phyloP scores from a whole-genome alignment of 92 coral and sea anemone species.

The Epizoanthus ramosus region DNA sequence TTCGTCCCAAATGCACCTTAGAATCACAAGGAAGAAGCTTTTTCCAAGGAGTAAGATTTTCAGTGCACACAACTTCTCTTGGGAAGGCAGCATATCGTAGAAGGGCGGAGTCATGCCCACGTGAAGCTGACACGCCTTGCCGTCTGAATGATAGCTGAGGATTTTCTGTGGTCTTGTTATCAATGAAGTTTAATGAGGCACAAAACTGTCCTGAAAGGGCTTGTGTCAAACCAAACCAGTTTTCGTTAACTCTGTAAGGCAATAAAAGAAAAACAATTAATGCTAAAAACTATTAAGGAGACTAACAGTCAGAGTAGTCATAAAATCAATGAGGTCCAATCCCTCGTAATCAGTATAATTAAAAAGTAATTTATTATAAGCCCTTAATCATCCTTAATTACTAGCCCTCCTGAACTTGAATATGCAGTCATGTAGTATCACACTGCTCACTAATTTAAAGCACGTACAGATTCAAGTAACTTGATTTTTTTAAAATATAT shows the following conservation, averaged over 20 bases:
- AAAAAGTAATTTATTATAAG: too few species aligned
- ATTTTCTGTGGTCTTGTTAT: constrained; percentile 82
- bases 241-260: constrained; percentile 76
- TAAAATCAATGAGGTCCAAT: too few species aligned
- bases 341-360: too few species aligned
- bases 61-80: constrained; percentile 94
- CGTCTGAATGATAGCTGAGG: constrained; percentile 89
- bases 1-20: constrained; percentile 63
- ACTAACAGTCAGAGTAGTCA: too few species aligned
- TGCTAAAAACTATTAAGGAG: too few species aligned
- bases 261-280: neutral
- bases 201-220: constrained; percentile 97
- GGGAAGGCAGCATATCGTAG: constrained; percentile 91
- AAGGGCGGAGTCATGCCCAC: constrained; percentile 58
- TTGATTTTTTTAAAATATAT: too few species aligned
- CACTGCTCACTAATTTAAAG: too few species aligned
- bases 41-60: constrained; percentile 98
- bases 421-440: too few species aligned
- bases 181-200: constrained; percentile 96
- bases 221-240: constrained; percentile 94
- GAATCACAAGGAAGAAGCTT: constrained; percentile 98
- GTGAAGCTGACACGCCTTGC: constrained; percentile 74
- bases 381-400: too few species aligned
- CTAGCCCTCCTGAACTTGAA: too few species aligned
- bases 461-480: too few species aligned